A percentile compares a stretch with the other conserved stretches of the same genome.
Conservation (phyloP, 92 coral and sea anemone genomes). For the Blastomussa wellsi region DNA sequence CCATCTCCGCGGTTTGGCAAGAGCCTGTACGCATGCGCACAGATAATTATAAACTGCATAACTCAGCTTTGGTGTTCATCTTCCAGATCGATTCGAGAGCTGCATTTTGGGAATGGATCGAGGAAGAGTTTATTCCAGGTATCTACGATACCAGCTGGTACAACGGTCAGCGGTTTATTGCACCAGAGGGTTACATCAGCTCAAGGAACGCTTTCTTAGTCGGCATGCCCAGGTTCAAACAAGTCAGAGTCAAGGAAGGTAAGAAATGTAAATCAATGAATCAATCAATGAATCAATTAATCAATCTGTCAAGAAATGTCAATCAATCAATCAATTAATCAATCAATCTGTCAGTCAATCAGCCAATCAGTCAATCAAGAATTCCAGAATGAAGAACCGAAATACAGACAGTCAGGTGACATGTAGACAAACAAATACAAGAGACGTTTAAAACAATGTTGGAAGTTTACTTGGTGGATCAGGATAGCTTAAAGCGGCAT, state of each 20-base stretch:
- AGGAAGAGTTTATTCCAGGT: conserved; percentile 74
- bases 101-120: conserved; percentile 85
- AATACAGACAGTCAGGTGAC: no score
- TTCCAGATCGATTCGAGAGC: conserved; percentile 58
- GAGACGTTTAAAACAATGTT: no score
- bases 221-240: conserved; percentile 94
- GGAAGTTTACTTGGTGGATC: no score
- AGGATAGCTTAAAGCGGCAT: no score
- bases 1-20: no score
- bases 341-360: not conserved
- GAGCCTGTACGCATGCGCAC: no score
- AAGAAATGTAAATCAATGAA: not conserved
- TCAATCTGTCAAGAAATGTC: no score
- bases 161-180: conserved; percentile 49
- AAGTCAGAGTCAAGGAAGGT: conserved; percentile 84
- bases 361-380: not conserved
- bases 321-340: not conserved
- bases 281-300: not conserved
- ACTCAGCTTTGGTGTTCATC: not conserved
- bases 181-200: conserved; percentile 83
- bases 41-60: not conserved
- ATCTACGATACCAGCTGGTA: conserved; percentile 86
- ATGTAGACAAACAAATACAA: no score
- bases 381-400: not conserved
- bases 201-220: conserved; percentile 81